Percentiles rank a stretch among this genome's conserved stretches.
phyloP scores from a whole-genome alignment of 2,113 vertebrate species.

The Ancistrus triradiatus region DNA sequence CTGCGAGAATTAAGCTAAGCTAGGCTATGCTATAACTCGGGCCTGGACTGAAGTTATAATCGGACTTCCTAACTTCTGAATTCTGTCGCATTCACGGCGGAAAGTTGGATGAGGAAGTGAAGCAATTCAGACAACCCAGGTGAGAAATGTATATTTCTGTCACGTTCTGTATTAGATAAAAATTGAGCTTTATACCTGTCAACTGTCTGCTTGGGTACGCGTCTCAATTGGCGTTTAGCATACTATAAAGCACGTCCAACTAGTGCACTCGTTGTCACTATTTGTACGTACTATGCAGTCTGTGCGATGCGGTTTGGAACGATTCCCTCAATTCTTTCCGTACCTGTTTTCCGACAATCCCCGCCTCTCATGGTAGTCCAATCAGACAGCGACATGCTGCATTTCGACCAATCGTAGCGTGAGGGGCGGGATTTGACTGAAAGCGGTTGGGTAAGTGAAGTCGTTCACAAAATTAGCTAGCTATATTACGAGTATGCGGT shows the following conservation, averaged over 20 bases:
- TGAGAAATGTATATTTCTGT: slow-evolving; percentile 13
- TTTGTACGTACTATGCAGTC: too few relatives aligned
- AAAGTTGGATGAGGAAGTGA: slow-evolving; percentile 66
- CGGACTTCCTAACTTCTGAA: slow-evolving; percentile 64
- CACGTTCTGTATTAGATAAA: background rate
- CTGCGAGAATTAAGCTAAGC: slow-evolving; percentile 12
- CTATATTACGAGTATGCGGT: too few relatives aligned
- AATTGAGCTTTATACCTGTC: background rate
- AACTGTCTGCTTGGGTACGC: too few relatives aligned
- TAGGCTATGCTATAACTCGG: slow-evolving; percentile 51
- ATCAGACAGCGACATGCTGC: background rate
- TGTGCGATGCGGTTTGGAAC: too few relatives aligned
- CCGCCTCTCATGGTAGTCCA: background rate
- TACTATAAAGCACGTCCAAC: background rate
- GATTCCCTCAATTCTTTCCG: background rate
- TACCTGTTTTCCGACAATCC: background rate
- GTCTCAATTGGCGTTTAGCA: background rate
- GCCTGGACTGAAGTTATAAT: slow-evolving; percentile 65
- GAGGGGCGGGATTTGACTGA: background rate
- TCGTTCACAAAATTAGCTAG: background rate
- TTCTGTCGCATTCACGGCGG: slow-evolving; percentile 61
- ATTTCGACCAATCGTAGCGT: background rate
- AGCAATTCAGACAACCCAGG: slow-evolving; percentile 52
- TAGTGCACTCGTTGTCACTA: too few relatives aligned
- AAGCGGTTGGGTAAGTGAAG: background rate